Base-by-base conservation (phyloP, 2,113 vertebrate species). In the Dasyornis broadbenti region DNA sequence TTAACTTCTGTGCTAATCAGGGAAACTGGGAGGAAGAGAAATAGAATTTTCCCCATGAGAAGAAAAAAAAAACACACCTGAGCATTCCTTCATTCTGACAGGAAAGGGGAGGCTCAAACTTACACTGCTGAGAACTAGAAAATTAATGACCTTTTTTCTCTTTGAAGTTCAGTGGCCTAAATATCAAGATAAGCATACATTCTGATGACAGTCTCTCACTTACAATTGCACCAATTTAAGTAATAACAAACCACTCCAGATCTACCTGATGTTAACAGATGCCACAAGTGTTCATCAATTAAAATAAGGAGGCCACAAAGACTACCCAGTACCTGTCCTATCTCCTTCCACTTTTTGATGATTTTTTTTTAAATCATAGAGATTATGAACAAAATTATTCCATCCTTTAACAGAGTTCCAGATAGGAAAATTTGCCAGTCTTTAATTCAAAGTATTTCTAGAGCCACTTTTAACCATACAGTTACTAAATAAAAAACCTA, bases 101-200 rank as follows among this genome's bases (percentile, higher is more conserved):
- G 66, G n/a, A 85, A 53, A 95, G 17, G 15, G 18, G 17, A 90
- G 10, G 37, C 24, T 93, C 26, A 82, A 45, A 57, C 28, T 76
- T 76, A 47, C 4, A 40, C 14, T 90, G 57, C 18, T 53, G 71
- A 95, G 39, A 85, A 47, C 35, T 49, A 72, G 60, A 87, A 95
- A 93, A 94, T 82, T 76, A 93, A 95, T 92, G 49, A 88, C 45
- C 26, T 15, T 76, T 87, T 90, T 91, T 69, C 44, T 64, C 49
- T 91, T 92, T 88, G 79, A 91, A 82, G 45, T 84, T 93, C 61
- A 65, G 35, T 72, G 57, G 30, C 87, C 70, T 93, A 93, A 87
- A 93, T 85, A 92, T 31, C 30, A 85, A 72, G 71, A 92, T 39
- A 12, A 91, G 14, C 19, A 65, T 45, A 65, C 15, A 52, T 24